These are phyloP conservation scores for Perccottus glenii DNA, from an alignment of 2,113 vertebrate species.

Conservation along the genomic window DNA sequence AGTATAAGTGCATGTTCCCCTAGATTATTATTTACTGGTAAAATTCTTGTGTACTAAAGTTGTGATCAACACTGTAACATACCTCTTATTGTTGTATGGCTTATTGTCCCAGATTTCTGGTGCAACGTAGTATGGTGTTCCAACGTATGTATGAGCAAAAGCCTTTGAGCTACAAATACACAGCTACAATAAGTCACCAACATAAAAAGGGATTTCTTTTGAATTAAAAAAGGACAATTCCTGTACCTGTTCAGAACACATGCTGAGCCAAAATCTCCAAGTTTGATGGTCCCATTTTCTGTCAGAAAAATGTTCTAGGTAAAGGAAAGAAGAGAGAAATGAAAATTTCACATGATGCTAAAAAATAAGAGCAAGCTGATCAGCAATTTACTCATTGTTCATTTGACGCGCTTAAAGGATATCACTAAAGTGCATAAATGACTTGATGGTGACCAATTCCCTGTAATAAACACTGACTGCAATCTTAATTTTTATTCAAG, in stretches of 20 bases:
- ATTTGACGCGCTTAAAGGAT: constrained; percentile 17
- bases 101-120: constrained; percentile 95
- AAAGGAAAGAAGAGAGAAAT: constrained; percentile 29
- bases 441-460: no score
- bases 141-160: constrained; percentile 87
- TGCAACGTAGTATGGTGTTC: constrained; percentile 94
- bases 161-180: constrained; percentile 80
- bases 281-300: constrained; percentile 83
- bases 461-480: no score
- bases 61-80: constrained; percentile 8
- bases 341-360: constrained; percentile 10
- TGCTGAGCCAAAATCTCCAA: constrained; percentile 95
- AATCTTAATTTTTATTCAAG: no score
- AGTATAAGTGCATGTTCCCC: no score
- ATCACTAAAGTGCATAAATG: no score
- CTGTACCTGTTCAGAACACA: constrained; percentile 87
- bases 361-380: constrained; percentile 17
- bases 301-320: constrained; percentile 92
- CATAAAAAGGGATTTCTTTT: neutral
- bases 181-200: neutral
- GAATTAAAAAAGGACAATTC: constrained; percentile 1
- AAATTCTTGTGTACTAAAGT: neutral
- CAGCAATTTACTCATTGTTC: constrained; percentile 32
- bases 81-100: constrained; percentile 97
- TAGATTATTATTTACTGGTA: no score